A percentile compares a stretch with the other conserved stretches of the same genome.
Evolutionary conservation across 2,888 invertebrate genomes (phyloP).

Genomic region (Metallyticus violacea): DNA sequence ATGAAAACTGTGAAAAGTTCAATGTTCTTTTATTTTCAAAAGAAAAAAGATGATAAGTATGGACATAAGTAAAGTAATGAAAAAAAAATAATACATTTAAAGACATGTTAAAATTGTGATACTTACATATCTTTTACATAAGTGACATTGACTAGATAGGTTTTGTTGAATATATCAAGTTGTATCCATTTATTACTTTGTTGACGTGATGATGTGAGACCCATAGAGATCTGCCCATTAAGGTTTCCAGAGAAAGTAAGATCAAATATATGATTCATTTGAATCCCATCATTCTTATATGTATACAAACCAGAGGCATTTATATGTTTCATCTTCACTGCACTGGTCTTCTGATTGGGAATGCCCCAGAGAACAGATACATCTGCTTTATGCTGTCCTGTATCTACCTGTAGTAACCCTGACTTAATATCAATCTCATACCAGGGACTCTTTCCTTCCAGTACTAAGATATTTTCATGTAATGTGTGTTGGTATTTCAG

Average conservation of each 20-base stretch:
- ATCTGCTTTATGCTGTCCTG: slow-evolving; percentile 27
- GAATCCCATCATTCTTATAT: slow-evolving; percentile 34
- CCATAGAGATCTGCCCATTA: background rate
- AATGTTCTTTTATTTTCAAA: too few species aligned
- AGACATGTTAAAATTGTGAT: background rate
- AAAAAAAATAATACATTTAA: background rate
- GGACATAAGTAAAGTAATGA: too few species aligned
- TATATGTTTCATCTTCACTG: background rate
- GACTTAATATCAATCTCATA: slow-evolving; percentile 8
- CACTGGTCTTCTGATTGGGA: background rate
- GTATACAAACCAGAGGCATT: slow-evolving; percentile 14
- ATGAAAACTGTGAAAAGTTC: slow-evolving; percentile 20
- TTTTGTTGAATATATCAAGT: slow-evolving; percentile 30
- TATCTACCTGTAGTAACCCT: slow-evolving; percentile 30
- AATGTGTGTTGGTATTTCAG: background rate
- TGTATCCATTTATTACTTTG: slow-evolving; percentile 22
- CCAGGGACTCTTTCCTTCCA: slow-evolving; percentile 21
- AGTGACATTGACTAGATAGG: slow-evolving; percentile 24
- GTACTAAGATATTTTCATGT: background rate
- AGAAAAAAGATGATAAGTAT: too few species aligned
- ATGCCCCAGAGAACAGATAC: background rate
- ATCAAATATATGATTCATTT: slow-evolving; percentile 35
- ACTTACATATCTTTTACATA: slow-evolving; percentile 25
- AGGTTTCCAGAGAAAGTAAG: slow-evolving; percentile 12
- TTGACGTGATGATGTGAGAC: background rate